phyloP scores from a whole-genome alignment of 2,113 vertebrate genomes.

The Chaenogobius annularis region DNA sequence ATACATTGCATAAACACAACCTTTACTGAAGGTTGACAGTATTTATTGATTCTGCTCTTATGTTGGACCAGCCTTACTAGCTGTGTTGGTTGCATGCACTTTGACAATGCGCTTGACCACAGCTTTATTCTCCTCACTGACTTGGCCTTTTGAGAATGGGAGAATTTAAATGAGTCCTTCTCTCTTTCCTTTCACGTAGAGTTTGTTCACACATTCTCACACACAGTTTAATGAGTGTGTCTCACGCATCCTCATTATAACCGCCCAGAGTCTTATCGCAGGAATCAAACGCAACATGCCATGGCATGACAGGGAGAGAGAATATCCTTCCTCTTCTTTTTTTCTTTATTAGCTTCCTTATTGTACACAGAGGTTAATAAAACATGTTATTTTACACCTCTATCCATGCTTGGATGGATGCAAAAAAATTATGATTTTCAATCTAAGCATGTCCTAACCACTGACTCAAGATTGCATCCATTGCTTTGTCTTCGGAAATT shows the following conservation, averaged over 20 bases:
- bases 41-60: not conserved
- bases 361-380: constrained; percentile 54
- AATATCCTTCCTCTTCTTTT: constrained; percentile 16
- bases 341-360: constrained; percentile 22
- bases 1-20: not conserved
- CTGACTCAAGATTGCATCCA: constrained; percentile 37
- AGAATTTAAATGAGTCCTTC: constrained; percentile 72
- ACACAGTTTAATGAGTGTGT: constrained; percentile 72
- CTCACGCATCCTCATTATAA: constrained; percentile 74
- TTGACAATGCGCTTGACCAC: constrained; percentile 38
- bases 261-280: constrained; percentile 67
- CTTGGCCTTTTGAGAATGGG: constrained; percentile 67
- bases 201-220: constrained; percentile 32
- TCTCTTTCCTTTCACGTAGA: constrained; percentile 21
- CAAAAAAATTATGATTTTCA: not conserved
- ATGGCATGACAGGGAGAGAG: constrained; percentile 63
- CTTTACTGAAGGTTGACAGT: not conserved
- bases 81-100: constrained; percentile 18
- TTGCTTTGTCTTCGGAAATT: constrained; percentile 38
- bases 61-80: not conserved
- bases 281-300: constrained; percentile 71
- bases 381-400: constrained; percentile 51
- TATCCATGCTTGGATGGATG: constrained; percentile 30
- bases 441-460: constrained; percentile 29
- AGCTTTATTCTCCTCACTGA: constrained; percentile 58